These are phyloP conservation scores for Dasyurus viverrinus DNA, from an alignment of 2,113 vertebrate species.

Conservation along the genomic window DNA sequence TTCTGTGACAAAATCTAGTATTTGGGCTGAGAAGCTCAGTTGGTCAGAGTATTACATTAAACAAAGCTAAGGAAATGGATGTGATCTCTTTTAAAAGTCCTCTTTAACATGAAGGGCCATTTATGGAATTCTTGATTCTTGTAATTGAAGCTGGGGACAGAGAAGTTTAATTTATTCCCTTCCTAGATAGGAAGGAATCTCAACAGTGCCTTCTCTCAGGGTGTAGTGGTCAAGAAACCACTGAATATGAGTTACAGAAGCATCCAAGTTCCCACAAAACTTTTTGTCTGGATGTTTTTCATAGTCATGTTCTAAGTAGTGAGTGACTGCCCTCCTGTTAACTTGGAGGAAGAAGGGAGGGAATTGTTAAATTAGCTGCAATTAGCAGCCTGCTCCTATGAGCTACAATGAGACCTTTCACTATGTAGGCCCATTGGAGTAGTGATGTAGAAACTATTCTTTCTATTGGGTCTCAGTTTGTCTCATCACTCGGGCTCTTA, in stretches of 20 bases:
- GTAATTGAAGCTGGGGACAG: neutral
- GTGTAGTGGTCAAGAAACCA: neutral
- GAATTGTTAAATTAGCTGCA: neutral
- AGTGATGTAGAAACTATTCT: neutral
- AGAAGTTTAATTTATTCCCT: neutral
- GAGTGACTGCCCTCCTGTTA: neutral
- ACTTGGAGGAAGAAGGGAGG: neutral
- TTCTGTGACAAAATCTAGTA: neutral
- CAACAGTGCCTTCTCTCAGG: conserved; percentile 13
- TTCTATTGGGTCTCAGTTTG: neutral
- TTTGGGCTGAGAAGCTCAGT: neutral
- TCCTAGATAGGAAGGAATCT: neutral
- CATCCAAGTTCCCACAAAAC: accelerated
- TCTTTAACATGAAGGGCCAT: neutral
- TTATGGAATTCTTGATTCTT: neutral
- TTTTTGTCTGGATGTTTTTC: neutral
- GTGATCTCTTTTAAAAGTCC: neutral
- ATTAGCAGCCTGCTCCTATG: neutral
- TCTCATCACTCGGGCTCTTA: neutral
- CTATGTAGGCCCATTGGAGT: neutral
- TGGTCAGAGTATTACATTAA: neutral
- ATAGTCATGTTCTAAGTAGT: neutral
- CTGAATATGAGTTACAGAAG: accelerated
- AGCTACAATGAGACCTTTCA: neutral
- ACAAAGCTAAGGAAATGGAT: too few species aligned